These are phyloP conservation scores for Sander lucioperca DNA, from an alignment of 2,113 vertebrate genomes.

Conservation along the genomic window DNA sequence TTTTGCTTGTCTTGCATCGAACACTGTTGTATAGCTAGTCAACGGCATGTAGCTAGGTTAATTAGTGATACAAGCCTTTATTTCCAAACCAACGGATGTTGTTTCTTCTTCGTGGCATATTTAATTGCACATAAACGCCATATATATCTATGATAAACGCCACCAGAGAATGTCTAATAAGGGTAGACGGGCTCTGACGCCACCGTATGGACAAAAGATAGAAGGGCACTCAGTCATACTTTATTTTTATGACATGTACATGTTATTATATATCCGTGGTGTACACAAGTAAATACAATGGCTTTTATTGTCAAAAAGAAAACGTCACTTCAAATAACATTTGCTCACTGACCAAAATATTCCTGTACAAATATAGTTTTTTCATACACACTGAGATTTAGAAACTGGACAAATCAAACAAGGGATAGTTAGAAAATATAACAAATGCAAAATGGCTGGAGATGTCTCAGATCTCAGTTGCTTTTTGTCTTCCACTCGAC, in stretches of 20 bases:
- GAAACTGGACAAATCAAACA: neutral
- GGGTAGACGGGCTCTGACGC: neutral
- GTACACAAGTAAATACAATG: no score
- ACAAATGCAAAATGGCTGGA: neutral
- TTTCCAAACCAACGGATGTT: neutral
- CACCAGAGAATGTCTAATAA: neutral
- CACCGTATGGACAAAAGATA: neutral
- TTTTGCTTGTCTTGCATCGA: neutral
- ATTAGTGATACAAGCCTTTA: no score
- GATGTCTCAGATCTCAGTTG: constrained; percentile 51
- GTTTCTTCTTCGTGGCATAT: constrained; percentile 20
- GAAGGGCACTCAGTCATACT: neutral
- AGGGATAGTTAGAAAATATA: neutral
- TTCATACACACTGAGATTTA: neutral
- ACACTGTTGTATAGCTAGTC: neutral
- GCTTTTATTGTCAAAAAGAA: neutral
- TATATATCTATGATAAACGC: no score
- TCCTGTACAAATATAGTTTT: neutral
- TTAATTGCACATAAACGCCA: neutral
- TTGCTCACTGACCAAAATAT: neutral
- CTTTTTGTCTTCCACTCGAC: constrained; percentile 83
- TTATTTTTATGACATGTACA: neutral
- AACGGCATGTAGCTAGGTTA: neutral
- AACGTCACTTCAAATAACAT: neutral
- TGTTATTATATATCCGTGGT: neutral